These are phyloP conservation scores for Chiloscyllium plagiosum DNA, from an alignment of 2,113 vertebrate genomes.

Conservation along the genomic window DNA sequence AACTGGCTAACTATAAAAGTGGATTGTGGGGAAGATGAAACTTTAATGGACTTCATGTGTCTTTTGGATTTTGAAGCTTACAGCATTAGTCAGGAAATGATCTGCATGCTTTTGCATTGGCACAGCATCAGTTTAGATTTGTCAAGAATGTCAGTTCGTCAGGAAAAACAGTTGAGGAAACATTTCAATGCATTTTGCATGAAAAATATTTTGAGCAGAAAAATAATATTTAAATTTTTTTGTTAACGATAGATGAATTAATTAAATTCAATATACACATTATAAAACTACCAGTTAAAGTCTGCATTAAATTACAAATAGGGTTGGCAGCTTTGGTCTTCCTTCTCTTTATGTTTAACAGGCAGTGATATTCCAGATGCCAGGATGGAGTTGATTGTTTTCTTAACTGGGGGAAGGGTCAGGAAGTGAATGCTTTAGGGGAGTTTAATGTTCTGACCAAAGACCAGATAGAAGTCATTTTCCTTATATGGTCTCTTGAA, in stretches of 20 bases:
- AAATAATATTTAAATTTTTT: not conserved
- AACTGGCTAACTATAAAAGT: conserved; percentile 41
- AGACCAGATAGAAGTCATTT: conserved; percentile 8
- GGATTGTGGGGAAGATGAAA: conserved; percentile 27
- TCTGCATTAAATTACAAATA: conserved; percentile 26
- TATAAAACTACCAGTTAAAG: not conserved
- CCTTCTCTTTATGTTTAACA: not conserved
- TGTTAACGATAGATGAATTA: not conserved
- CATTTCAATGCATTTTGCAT: not conserved
- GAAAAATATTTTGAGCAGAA: not conserved
- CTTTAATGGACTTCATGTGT: conserved; percentile 30
- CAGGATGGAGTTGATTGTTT: conserved; percentile 39
- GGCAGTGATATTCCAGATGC: conserved; percentile 37
- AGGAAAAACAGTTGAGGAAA: not conserved
- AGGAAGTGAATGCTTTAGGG: conserved; percentile 44
- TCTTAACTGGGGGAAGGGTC: conserved; percentile 42
- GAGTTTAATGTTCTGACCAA: conserved; percentile 41
- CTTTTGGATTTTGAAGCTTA: conserved; percentile 20
- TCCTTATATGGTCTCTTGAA: not conserved
- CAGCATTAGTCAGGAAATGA: conserved; percentile 31
- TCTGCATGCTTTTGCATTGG: conserved; percentile 15
- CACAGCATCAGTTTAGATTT: not conserved
- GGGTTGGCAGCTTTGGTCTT: not conserved
- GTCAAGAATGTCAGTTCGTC: conserved; percentile 3
- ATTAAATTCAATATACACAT: not conserved